phyloP scores from a whole-genome alignment of 2,888 invertebrate species.

The Ethmia dodecea region DNA sequence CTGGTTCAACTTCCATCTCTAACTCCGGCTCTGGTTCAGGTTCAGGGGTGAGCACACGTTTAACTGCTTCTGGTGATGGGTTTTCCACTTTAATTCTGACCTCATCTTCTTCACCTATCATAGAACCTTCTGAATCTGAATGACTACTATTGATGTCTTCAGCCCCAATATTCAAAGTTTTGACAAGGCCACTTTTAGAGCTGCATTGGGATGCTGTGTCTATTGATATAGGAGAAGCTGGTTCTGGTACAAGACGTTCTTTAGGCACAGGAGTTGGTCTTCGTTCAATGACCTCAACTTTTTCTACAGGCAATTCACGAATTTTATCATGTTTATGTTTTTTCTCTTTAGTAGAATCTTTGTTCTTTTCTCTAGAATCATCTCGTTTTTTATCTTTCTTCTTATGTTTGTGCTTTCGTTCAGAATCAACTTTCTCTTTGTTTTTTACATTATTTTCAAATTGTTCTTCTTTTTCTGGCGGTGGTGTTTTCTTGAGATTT shows the following conservation, averaged over 20 bases:
- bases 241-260: conserved; percentile 54
- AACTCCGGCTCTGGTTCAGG: conserved; percentile 31
- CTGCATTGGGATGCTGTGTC: conserved; percentile 73
- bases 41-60: conserved; percentile 36
- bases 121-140: conserved; percentile 66
- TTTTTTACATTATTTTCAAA: conserved; percentile 54
- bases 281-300: conserved; percentile 64
- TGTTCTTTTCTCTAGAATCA: conserved; percentile 80
- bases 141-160: conserved; percentile 56
- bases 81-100: conserved; percentile 53
- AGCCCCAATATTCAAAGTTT: conserved; percentile 45
- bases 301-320: conserved; percentile 63
- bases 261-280: conserved; percentile 61
- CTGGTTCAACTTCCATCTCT: conserved; percentile 40
- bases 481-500: conserved; percentile 66
- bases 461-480: conserved; percentile 52
- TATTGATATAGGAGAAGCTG: conserved; percentile 66
- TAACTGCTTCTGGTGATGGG: conserved; percentile 48
- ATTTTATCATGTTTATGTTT: conserved; percentile 76
- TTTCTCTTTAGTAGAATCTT: conserved; percentile 71
- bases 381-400: conserved; percentile 82
- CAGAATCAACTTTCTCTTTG: conserved; percentile 71
- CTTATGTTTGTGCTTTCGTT: conserved; percentile 79
- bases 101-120: conserved; percentile 62
- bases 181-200: conserved; percentile 64